Conservation (phyloP, 2,888 invertebrate species). For the Papilio elwesi region DNA sequence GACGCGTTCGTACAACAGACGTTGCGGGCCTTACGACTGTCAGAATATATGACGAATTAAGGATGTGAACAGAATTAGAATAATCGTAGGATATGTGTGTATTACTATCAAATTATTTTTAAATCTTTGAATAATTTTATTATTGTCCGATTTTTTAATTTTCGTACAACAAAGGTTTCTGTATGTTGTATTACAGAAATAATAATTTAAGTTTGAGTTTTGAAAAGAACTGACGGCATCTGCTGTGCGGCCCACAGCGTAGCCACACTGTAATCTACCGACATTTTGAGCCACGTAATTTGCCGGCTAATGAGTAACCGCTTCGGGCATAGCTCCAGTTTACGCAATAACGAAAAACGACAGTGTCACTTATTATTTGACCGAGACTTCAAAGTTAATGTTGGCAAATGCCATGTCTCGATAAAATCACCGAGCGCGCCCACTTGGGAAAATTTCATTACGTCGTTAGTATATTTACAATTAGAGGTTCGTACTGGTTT, state of each 20-base stretch:
- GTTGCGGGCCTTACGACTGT: too few species aligned
- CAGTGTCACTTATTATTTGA: slow-evolving; percentile 68
- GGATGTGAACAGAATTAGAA: too few species aligned
- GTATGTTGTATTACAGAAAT: slow-evolving; percentile 40
- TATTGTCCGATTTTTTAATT: slow-evolving; percentile 5
- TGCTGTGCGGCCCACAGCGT: slow-evolving; percentile 68
- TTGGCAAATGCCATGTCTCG: slow-evolving; percentile 21
- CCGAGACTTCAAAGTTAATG: background rate
- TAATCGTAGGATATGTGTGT: too few species aligned
- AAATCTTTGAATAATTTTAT: background rate
- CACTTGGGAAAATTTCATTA: background rate
- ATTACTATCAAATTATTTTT: too few species aligned
- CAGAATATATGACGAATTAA: too few species aligned
- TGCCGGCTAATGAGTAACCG: slow-evolving; percentile 73
- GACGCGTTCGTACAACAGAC: too few species aligned
- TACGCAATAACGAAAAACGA: slow-evolving; percentile 67
- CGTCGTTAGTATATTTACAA: slow-evolving; percentile 2
- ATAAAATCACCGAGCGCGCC: slow-evolving; percentile 20
- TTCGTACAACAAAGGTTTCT: slow-evolving; percentile 1
- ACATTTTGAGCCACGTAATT: slow-evolving; percentile 79
- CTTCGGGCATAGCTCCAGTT: slow-evolving; percentile 77
- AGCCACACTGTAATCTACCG: slow-evolving; percentile 74
- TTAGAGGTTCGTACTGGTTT: background rate
- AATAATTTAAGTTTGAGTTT: slow-evolving; percentile 58
- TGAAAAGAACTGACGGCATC: slow-evolving; percentile 67